phyloP scores from a whole-genome alignment of 2,797 vertebrate species.

The Chiloscyllium punctatum region DNA sequence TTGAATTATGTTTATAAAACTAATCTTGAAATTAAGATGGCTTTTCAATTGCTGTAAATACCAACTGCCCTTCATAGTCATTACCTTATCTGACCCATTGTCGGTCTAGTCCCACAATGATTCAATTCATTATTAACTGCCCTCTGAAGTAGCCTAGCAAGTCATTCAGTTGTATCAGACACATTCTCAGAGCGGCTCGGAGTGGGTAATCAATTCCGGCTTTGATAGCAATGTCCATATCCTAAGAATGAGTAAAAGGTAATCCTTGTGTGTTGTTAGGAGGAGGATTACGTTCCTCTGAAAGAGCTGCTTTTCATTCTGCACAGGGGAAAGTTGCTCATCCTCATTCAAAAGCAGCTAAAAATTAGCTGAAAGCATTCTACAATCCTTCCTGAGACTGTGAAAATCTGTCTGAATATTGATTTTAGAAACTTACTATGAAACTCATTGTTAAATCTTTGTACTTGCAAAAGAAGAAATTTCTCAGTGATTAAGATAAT shows the following conservation, averaged over 20 bases:
- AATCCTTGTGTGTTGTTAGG: neutral
- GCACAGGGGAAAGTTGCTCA: neutral
- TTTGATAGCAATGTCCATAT: neutral
- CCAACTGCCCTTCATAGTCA: neutral
- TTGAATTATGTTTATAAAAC: neutral
- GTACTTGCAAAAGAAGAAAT: neutral
- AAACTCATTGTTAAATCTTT: neutral
- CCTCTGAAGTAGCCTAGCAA: neutral
- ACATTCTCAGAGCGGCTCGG: neutral
- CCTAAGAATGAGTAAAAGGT: neutral
- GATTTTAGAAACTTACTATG: neutral
- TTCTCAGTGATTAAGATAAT: neutral
- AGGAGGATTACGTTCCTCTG: neutral
- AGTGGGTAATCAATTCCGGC: neutral
- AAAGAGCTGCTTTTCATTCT: neutral
- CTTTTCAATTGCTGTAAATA: neutral
- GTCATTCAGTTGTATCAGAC: neutral
- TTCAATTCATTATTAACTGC: neutral
- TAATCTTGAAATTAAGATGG: neutral
- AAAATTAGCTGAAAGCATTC: neutral
- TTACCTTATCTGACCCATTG: neutral
- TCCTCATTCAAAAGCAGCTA: neutral
- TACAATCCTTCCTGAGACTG: neutral
- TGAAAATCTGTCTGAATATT: neutral
- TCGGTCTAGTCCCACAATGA: neutral